phyloP scores from a whole-genome alignment of 2,797 vertebrate species.

The Todus mexicanus region DNA sequence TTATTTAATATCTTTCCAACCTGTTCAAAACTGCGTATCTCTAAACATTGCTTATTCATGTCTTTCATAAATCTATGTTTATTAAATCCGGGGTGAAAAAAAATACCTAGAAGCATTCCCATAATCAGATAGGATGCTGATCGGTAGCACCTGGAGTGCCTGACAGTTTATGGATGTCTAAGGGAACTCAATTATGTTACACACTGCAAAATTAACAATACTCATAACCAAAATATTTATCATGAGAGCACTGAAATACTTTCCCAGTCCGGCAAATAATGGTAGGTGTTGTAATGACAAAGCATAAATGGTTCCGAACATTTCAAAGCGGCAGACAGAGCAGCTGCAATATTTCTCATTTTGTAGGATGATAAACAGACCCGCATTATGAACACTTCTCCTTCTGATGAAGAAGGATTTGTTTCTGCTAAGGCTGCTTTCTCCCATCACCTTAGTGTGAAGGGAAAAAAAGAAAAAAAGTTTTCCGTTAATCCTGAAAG shows the following conservation, averaged over 20 bases:
- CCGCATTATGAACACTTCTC: neutral
- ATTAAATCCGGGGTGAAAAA: neutral
- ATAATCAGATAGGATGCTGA: neutral
- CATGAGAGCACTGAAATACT: neutral
- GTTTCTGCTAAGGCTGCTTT: neutral
- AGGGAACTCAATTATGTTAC: neutral
- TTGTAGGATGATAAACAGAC: constrained; percentile 19
- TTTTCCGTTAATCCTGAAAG: neutral
- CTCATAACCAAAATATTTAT: neutral
- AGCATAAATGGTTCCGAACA: neutral
- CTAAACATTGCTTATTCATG: neutral
- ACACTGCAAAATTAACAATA: neutral
- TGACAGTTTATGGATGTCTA: neutral
- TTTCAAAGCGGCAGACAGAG: neutral
- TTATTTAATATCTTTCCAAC: neutral
- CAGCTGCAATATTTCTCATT: neutral
- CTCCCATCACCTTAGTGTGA: neutral
- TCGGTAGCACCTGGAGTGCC: neutral
- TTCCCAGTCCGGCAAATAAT: neutral
- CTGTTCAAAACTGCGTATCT: neutral
- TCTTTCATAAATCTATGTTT: neutral
- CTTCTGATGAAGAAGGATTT: constrained; percentile 1
- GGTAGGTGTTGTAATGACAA: neutral
- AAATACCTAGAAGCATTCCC: neutral
- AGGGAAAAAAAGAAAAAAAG: neutral